A percentile compares a stretch with the other conserved stretches of the same genome.
These are phyloP conservation scores for Xyrichtys novacula DNA, from an alignment of 2,797 vertebrate genomes.

Conservation along the genomic window DNA sequence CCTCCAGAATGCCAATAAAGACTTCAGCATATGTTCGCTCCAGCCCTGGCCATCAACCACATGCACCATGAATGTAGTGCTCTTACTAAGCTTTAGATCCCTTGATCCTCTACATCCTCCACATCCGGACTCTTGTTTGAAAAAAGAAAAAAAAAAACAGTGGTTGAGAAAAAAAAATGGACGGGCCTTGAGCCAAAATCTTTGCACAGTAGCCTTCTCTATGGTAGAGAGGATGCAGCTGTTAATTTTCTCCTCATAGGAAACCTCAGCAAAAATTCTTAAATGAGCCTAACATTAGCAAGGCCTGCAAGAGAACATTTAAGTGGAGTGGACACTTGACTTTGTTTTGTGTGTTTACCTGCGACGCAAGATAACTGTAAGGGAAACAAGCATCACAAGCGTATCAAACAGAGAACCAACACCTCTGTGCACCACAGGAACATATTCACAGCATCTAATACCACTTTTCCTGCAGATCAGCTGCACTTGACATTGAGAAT, in stretches of 20 bases:
- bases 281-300: constrained; percentile 28
- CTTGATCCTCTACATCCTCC: constrained; percentile 81
- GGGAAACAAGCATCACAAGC: not conserved
- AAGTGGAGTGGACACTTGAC: constrained; percentile 15
- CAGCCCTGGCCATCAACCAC: constrained; percentile 57
- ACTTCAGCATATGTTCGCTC: constrained; percentile 75
- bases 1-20: constrained; percentile 77
- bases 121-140: constrained; percentile 73
- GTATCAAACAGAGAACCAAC: not conserved
- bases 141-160: constrained; percentile 35
- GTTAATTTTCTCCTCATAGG: constrained; percentile 36
- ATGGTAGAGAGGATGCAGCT: constrained; percentile 64
- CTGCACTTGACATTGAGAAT: not conserved
- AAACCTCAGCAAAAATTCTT: constrained; percentile 14
- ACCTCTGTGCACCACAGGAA: constrained; percentile 3
- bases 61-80: constrained; percentile 74
- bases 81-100: constrained; percentile 79
- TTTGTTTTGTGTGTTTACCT: constrained; percentile 2
- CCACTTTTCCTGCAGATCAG: constrained; percentile 19
- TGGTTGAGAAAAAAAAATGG: constrained; percentile 40
- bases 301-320: constrained; percentile 1
- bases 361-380: not conserved
- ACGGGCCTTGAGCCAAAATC: constrained; percentile 71
- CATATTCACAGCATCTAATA: constrained; percentile 13
- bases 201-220: constrained; percentile 56